Evolutionary conservation across 2,113 vertebrate species (phyloP).

Genomic region (Cairina moschata): DNA sequence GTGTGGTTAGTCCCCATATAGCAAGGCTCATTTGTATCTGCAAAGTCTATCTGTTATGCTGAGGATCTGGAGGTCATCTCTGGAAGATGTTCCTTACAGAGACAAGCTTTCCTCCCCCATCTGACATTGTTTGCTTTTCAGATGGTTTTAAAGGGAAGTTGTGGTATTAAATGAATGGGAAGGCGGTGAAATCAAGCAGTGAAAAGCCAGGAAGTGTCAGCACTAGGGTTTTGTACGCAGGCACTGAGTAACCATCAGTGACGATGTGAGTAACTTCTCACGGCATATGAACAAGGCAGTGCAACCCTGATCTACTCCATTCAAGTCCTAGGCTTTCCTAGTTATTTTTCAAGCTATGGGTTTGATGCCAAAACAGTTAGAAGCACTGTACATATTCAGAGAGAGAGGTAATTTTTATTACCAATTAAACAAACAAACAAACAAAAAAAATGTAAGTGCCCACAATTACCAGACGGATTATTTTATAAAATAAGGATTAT

Average conservation of each 20-base stretch:
- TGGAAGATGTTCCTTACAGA: background rate
- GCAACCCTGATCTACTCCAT: background rate
- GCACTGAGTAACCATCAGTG: background rate
- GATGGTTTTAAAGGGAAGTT: background rate
- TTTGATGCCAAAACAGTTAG: background rate
- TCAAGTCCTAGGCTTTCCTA: background rate
- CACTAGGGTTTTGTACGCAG: accelerated
- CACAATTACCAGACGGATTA: background rate
- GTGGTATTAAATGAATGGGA: background rate
- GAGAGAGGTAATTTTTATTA: background rate
- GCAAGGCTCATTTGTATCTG: background rate
- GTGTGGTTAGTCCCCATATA: background rate
- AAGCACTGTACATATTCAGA: background rate
- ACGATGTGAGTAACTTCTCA: background rate
- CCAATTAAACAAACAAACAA: background rate
- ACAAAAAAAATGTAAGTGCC: background rate
- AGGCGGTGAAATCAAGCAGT: background rate
- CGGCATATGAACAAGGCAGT: background rate
- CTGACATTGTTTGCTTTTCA: background rate
- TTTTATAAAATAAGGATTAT: too few relatives aligned
- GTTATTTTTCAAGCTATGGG: background rate
- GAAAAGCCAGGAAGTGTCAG: background rate
- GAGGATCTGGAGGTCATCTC: background rate
- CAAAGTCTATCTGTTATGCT: background rate
- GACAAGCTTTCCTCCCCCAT: background rate